Conservation (phyloP, 2,113 vertebrate genomes). For the Epinephelus cyanopodus region DNA sequence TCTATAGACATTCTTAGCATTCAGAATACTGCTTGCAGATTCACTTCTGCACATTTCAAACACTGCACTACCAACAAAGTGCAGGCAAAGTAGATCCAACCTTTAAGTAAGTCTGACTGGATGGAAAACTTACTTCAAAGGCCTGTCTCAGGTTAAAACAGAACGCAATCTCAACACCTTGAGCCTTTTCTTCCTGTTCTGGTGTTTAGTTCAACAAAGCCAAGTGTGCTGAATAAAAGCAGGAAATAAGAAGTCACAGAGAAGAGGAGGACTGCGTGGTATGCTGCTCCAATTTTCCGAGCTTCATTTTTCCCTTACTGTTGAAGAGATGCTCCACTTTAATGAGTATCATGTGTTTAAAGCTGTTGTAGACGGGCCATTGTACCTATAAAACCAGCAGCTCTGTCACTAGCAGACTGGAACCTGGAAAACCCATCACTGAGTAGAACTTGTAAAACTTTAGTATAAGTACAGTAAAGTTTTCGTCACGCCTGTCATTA, state of each 20-base stretch:
- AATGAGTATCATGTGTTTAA: slow-evolving; percentile 73
- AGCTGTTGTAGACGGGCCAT: slow-evolving; percentile 47
- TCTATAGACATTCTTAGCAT: slow-evolving; percentile 7
- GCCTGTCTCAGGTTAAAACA: slow-evolving; percentile 41
- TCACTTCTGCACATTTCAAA: slow-evolving; percentile 5
- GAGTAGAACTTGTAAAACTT: slow-evolving; percentile 48
- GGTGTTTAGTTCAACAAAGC: slow-evolving; percentile 32
- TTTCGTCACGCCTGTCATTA: neutral
- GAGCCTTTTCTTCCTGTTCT: slow-evolving; percentile 43
- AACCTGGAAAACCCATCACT: slow-evolving; percentile 71
- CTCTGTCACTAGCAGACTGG: slow-evolving; percentile 46
- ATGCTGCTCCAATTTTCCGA: slow-evolving; percentile 54
- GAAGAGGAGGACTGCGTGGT: slow-evolving; percentile 8
- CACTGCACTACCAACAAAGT: neutral
- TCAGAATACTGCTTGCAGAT: neutral
- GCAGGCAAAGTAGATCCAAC: slow-evolving; percentile 7
- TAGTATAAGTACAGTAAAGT: neutral
- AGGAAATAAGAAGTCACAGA: slow-evolving; percentile 49
- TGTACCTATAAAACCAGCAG: slow-evolving; percentile 57
- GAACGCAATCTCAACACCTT: slow-evolving; percentile 36
- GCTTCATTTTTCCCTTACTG: slow-evolving; percentile 43
- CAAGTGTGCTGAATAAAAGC: slow-evolving; percentile 51
- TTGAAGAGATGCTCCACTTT: slow-evolving; percentile 60
- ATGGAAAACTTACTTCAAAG: slow-evolving; percentile 11
- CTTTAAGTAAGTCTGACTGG: slow-evolving; percentile 13